Evolutionary conservation across 2,888 invertebrate genomes (phyloP), one percentile per base, ranked within the genome.

Genomic region (Conistra vaccinii): DNA sequence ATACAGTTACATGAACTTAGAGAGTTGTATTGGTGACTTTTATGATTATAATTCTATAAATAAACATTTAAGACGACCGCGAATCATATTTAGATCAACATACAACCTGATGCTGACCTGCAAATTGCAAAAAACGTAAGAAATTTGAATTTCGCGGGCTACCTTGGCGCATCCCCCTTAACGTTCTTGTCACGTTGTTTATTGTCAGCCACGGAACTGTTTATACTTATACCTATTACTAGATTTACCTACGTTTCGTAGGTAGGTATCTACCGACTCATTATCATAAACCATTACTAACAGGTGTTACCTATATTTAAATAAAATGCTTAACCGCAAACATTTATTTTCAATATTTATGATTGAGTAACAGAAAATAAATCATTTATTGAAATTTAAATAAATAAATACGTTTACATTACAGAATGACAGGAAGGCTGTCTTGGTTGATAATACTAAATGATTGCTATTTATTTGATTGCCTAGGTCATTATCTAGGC

Each of bases 311-410:
- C n/a, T n/a, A 32, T 51, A 32, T 42, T 26, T 35, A 17, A 61
- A 61, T 45, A 26, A 76, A 42, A 76, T 42, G 23, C 17, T 35
- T 53, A 53, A 39, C 17, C 7, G n/a, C 20, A 26, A 32, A 26
- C 42, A 61, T 53, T 42, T 53, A 61, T 17, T 48, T 20, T 62
- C 23, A 62, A 55, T 55, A 77, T 76, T 63, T 63, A 77, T 14
- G 29, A 32, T 39, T 65, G 23, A 57, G 35, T n/a, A 48, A 57
- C 3, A 29, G 17, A 48, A 35, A 48, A 77, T 63, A 20, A 63
- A 45, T 29, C 20, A 45, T 12, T 66, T 20, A 48, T 45, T 55
- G 55, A 20, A 10, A 48, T 65, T 74, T 29, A 0, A 76, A n/a
- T 48, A 29, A 57, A 73, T 73, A 12, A 58, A 58, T 73, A 17